Evolutionary conservation across 2,113 vertebrate genomes (phyloP), one percentile per base, ranked within the genome.

Genomic region (Agelaius tricolor): DNA sequence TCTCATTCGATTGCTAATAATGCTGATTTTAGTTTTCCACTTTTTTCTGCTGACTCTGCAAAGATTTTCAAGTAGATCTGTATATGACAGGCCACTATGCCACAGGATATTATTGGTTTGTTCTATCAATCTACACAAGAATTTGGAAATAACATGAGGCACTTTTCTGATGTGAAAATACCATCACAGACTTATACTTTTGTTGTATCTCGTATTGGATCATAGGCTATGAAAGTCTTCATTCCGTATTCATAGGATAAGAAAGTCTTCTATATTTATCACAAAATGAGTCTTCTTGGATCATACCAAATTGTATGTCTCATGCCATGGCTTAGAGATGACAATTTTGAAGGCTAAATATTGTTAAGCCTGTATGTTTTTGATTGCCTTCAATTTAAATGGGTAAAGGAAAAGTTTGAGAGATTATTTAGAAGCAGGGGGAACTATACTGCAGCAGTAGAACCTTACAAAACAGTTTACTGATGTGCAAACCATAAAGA

Each of bases 401-500:
- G 35, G 24, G 8, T 84, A 28, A 74, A 74, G 76, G 33, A 63
- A 35, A 49, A 61, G 21, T 62, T 41, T 46, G 39, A 61, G 54
- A 78, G n/a, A 49, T 46, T 11, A 43, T 87, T 76, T 90, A 24
- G 63, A 66, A 65, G 52, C 11, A 35, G 17, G 12, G 28, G 39
- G 14, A 77, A 74, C 75, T 80, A 22, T 59, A 23, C 33, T 65
- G 75, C 47, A 67, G 37, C 54, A 68, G 15, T 7, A 78, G 44
- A 79, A 69, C 31, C 57, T 92, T 71, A 63, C 39, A 57, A 62
- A 96, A 77, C 55, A 90, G 41, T 87, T 88, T 54, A 33, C 57
- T 73, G 86, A 39, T 89, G 54, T 87, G 88, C 76, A 87, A 87
- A 84, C 71, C 58, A 26, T 71, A 58, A 90, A 90, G 92, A 94